Base-by-base conservation (phyloP, 2,797 vertebrate genomes). In the Sebastes matsubarae region DNA sequence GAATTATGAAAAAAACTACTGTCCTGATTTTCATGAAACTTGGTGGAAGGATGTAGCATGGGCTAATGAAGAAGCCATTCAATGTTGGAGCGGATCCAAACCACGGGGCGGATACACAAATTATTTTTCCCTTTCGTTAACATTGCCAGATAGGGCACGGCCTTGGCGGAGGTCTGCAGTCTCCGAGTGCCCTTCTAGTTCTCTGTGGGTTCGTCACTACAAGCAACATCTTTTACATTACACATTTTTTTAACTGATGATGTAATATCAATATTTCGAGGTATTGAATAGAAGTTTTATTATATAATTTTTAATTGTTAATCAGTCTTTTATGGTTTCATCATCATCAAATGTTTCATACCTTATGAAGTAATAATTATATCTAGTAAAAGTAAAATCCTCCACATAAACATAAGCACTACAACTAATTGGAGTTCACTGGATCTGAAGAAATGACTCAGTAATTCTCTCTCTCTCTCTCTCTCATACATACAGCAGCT, bases 381-480 rank as follows among this genome's bases (percentile, higher is more conserved):
- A 50, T 50, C 16, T 46, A 46, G 6, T 50, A 50, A 50, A 70
- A 63, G 72, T 46, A 27, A 74, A 67, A 13, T 18, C 5, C 25
- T 0, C 18, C 6, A 16, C 25, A 65, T 30, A 9, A 63, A 71
- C 60, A 65, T 30, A 9, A 63, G 68, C 60, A 77, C 30, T 32
- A 22, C 12, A 70, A 55, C 7, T 52, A 72, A 68, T 10, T 57
- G 9, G 68, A 68, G 60, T 50, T 65, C 38, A 55, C 2, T 54
- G 50, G n/a, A 71, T 84, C 30, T 60, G 42, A 38, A 29, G 60
- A 59, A 70, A 73, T 71, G 58, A 79, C 57, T 68, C 79, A 59
- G 52, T 79, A 64, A 85, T 6, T 11, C 3, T 10, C 9, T 34
- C 32, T 34, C 34, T 36, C 36, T 13, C 12, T 24, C 24, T 14